These are phyloP conservation scores for Cylloceria caligata DNA, from an alignment of 2,888 invertebrate species.

Conservation along the genomic window DNA sequence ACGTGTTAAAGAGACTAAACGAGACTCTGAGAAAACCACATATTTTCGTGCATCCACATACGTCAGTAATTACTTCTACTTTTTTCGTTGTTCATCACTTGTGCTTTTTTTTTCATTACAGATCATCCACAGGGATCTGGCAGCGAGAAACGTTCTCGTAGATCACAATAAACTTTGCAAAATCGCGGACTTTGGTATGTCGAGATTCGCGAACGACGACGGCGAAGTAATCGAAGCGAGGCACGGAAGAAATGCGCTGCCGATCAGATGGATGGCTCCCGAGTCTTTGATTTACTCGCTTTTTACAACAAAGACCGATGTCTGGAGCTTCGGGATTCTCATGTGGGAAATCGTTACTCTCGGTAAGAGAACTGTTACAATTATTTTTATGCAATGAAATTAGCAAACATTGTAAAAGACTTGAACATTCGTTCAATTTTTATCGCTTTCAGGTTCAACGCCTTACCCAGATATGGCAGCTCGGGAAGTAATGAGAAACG, in stretches of 20 bases:
- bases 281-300: conserved; percentile 92
- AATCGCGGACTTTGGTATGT: conserved; percentile 95
- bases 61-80: no score
- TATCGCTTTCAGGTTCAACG: conserved; percentile 88
- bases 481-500: conserved; percentile 92
- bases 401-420: no score
- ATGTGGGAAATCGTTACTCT: conserved; percentile 95
- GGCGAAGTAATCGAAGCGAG: conserved; percentile 85
- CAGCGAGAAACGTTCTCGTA: conserved; percentile 92
- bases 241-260: conserved; percentile 87
- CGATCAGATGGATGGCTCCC: conserved; percentile 94
- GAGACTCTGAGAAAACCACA: no score
- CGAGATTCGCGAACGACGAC: conserved; percentile 87
- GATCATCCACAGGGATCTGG: conserved; percentile 94
- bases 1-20: no score
- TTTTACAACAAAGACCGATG: conserved; percentile 93
- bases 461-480: conserved; percentile 95
- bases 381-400: no score
- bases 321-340: conserved; percentile 95
- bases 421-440: neutral
- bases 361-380: conserved; percentile 85
- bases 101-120: conserved; percentile 82
- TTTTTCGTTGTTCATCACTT: no score
- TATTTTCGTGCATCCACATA: no score
- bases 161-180: conserved; percentile 95